These are phyloP conservation scores for Eupelmus urozonus DNA, from an alignment of 2,888 invertebrate genomes.

Conservation along the genomic window DNA sequence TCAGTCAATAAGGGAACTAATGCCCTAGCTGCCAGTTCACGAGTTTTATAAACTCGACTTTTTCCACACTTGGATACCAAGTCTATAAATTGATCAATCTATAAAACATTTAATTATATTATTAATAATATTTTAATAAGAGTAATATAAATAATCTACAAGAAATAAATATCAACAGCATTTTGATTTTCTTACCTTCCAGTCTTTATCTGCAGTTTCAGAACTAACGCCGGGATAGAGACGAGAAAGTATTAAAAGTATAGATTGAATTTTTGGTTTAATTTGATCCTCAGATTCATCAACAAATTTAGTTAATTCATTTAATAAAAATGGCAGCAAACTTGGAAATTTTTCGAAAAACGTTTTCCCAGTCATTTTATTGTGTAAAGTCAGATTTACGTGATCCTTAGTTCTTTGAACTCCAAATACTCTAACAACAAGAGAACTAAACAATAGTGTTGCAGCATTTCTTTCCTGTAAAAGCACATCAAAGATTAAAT, in stretches of 20 bases:
- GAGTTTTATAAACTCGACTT: constrained; percentile 83
- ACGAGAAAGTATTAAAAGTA: constrained; percentile 87
- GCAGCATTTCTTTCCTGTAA: constrained; percentile 89
- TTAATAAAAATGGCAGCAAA: constrained; percentile 81
- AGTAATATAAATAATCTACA: constrained; percentile 14
- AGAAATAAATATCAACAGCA: constrained; percentile 46
- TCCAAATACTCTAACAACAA: constrained; percentile 92
- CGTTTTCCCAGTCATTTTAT: constrained; percentile 84
- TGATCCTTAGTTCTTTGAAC: constrained; percentile 83
- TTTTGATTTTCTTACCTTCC: constrained; percentile 84
- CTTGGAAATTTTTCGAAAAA: constrained; percentile 79
- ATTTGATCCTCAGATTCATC: constrained; percentile 74
- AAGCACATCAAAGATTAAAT: too few relatives aligned
- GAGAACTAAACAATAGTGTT: constrained; percentile 89
- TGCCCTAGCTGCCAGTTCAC: constrained; percentile 86
- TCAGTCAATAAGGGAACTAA: constrained; percentile 81
- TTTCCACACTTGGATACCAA: constrained; percentile 82
- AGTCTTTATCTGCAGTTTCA: constrained; percentile 84
- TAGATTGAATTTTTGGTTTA: constrained; percentile 86
- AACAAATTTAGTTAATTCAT: constrained; percentile 75
- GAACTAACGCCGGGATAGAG: constrained; percentile 85
- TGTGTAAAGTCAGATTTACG: constrained; percentile 81
- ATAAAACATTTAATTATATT: constrained; percentile 65
- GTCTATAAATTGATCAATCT: constrained; percentile 84
- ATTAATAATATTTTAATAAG: constrained; percentile 14